Evolutionary conservation across 1,140 invertebrate species (phyloP), one percentile per base, ranked within the genome.

Genomic region (Spodoptera litura): DNA sequence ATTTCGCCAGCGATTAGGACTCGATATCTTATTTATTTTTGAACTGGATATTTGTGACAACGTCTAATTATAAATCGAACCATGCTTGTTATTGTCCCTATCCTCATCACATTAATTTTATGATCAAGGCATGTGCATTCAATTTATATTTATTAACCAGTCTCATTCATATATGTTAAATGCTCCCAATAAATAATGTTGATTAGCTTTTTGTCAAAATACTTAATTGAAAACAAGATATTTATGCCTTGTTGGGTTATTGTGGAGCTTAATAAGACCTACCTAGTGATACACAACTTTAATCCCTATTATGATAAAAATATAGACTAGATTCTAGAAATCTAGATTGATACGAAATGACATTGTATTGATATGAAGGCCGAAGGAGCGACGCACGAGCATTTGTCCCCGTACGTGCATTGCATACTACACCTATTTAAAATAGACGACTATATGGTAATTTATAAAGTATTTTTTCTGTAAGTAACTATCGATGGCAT

Each of bases 1-100:
- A 92, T 91, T 89, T 89, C 75, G 87, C 83, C 78, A 82, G 83
- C 84, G 84, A 88, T 91, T 91, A 88, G 84, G 87, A 84, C 80
- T 84, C 35, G 64, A 79, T 20, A 79, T 83, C 49, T 83, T 78
- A 79, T 78, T 78, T 85, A 27, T 81, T 84, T 83, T 81, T 59
- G 68, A 74, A 74, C 72, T 78, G 52, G 77, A 80, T 81, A 20
- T 59, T 59, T 61, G 51, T n/a, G 71, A 25, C 58, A 72, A 73
- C 35, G 64, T 20, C 49, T 49, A 1, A 25, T 35, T 73, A 59
- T 20, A 62, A 75, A 59, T 55, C 64, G 15, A 20, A 51, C 27
- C 52, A 55, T 27, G 4, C 20, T 20, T 74, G 72, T 83, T 81
- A 66, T 83, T 79, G 73, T 59, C 49, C 75, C 58, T 76, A 77